Evolutionary conservation across 2,113 vertebrate species (phyloP).

Genomic region (Sylvietta virens): DNA sequence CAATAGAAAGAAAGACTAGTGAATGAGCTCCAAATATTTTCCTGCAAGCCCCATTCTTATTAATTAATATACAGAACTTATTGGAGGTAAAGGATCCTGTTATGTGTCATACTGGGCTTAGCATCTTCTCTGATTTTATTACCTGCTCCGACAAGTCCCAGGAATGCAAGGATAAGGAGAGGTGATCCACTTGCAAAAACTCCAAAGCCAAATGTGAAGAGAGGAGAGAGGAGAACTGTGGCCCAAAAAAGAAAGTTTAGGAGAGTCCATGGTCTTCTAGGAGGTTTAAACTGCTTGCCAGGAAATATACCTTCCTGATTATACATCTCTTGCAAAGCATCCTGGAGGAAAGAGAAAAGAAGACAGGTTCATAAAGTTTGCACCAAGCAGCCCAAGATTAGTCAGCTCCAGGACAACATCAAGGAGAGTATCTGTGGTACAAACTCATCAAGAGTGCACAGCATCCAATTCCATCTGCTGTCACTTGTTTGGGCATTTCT

Average conservation of each 20-base stretch:
- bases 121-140: neutral
- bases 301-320: slow-evolving; percentile 87
- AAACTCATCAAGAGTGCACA: neutral
- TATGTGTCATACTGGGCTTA: neutral
- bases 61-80: neutral
- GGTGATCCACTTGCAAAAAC: slow-evolving; percentile 94
- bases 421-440: neutral
- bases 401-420: neutral
- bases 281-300: slow-evolving; percentile 81
- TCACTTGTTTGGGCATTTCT: neutral
- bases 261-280: slow-evolving; percentile 87
- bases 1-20: neutral
- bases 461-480: neutral
- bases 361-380: neutral
- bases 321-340: slow-evolving; percentile 92
- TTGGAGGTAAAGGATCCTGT: neutral
- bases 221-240: slow-evolving; percentile 90
- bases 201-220: slow-evolving; percentile 90
- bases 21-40: neutral
- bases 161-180: slow-evolving; percentile 90
- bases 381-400: neutral
- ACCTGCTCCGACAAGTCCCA: slow-evolving; percentile 93
- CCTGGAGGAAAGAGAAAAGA: slow-evolving; percentile 68
- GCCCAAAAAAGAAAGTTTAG: slow-evolving; percentile 97
- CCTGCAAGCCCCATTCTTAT: neutral